These are phyloP conservation scores for Hiodon tergisus DNA, from an alignment of 2,113 vertebrate species.

Conservation along the genomic window DNA sequence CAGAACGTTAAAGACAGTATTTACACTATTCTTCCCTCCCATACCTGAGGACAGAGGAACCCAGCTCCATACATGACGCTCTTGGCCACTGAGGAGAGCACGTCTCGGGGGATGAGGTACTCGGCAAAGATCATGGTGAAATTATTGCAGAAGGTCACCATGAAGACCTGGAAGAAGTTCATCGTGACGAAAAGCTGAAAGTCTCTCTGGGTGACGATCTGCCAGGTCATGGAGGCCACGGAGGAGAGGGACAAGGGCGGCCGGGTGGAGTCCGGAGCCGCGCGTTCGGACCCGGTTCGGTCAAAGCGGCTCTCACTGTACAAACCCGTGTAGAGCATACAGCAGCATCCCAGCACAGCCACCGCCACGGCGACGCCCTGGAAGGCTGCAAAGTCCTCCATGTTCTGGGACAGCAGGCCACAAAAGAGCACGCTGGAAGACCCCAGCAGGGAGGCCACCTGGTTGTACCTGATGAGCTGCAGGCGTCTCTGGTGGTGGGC, in stretches of 20 bases:
- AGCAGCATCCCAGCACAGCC: constrained; percentile 60
- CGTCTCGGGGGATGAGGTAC: constrained; percentile 73
- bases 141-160: constrained; percentile 78
- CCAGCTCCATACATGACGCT: constrained; percentile 82
- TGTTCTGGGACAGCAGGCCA: constrained; percentile 72
- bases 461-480: constrained; percentile 73
- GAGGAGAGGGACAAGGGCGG: constrained; percentile 55
- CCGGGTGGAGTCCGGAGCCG: background rate
- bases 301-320: constrained; percentile 66
- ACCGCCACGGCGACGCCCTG: constrained; percentile 61
- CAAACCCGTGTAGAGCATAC: constrained; percentile 74
- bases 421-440: constrained; percentile 78
- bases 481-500: constrained; percentile 61
- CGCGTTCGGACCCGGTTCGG: constrained; percentile 26
- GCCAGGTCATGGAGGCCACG: constrained; percentile 58
- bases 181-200: constrained; percentile 75
- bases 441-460: constrained; percentile 69
- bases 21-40: background rate
- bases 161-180: constrained; percentile 89
- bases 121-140: constrained; percentile 86
- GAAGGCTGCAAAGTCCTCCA: constrained; percentile 72
- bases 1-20: too few relatives aligned
- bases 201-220: constrained; percentile 75
- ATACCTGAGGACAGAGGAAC: constrained; percentile 86
- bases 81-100: constrained; percentile 67